Conservation (phyloP, 2,888 invertebrate species). For the Apamea monoglypha region DNA sequence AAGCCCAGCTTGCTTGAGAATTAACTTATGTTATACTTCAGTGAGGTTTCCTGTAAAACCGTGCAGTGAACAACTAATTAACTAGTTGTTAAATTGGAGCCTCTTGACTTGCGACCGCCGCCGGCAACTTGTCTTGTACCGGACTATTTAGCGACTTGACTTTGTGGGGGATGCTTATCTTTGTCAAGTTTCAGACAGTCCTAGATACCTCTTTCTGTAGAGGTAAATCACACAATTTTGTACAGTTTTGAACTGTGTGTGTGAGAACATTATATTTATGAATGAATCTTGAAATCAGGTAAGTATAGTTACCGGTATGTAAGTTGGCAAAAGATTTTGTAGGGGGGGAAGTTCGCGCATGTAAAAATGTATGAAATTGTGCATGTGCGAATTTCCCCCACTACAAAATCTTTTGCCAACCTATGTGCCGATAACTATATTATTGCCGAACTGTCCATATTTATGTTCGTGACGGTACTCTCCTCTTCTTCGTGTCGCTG, state of each 20-base stretch:
- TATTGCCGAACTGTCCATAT: background rate
- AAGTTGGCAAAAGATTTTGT: too few relatives aligned
- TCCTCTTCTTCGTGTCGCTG: too few relatives aligned
- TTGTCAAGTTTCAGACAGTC: constrained; percentile 62
- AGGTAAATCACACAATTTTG: background rate
- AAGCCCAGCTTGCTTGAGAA: too few relatives aligned
- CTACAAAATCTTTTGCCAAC: too few relatives aligned
- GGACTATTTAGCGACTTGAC: constrained; percentile 66
- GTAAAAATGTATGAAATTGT: too few relatives aligned
- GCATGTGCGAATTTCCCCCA: too few relatives aligned
- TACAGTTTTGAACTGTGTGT: background rate
- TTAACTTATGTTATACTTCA: background rate
- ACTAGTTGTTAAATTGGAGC: constrained; percentile 34
- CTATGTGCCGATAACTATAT: too few relatives aligned
- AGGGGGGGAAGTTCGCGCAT: too few relatives aligned
- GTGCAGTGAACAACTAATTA: constrained; percentile 34
- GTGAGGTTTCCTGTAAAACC: background rate
- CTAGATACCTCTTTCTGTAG: constrained; percentile 9
- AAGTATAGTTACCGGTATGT: too few relatives aligned
- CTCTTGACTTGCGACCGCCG: constrained; percentile 52
- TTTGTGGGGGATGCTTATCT: constrained; percentile 67
- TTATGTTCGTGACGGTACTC: background rate
- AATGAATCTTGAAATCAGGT: background rate
- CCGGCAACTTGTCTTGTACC: constrained; percentile 49
- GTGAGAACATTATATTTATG: background rate